Evolutionary conservation across 2,797 vertebrate species (phyloP), one percentile per base, ranked within the genome.

Genomic region (Salmo trutta): DNA sequence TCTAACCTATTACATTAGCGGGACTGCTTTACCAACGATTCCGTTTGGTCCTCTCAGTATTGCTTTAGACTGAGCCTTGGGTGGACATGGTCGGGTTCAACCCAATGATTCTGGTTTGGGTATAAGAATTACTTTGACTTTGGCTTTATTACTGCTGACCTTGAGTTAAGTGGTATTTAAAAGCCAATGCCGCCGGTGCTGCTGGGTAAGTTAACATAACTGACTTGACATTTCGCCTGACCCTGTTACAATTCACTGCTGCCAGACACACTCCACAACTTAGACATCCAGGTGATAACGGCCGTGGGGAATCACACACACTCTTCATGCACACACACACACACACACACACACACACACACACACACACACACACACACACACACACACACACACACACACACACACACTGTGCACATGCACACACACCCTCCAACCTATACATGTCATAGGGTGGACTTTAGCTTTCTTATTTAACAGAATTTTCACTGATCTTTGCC

Each of bases 141-240:
- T 70, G 67, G 16, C 24, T 53, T 54, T 68, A 66, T 77, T 75
- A 29, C 12, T 78, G 14, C 53, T 47, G 86, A 76, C 86, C 83
- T 89, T 90, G 67, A 47, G 41, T 12, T 47, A 10, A 75, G 64
- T 75, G 79, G 76, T 67, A 76, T 83, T 82, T 82, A 82, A 87
- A 91, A 86, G 86, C 84, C 77, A 81, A 67, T 79, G 73, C 84
- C 82, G 70, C 5, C 78, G 86, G 75, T 75, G 73, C 64, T 16
- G 29, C 31, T 68, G 41, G 41, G 54, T 41, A 29, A 54, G 52
- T 31, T 41, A 47, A 21, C n/a, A 65, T 8, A 54, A 24, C n/a
- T 24, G 64, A 41, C 3, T 16, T 74, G 29, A 52, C 65, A 70
- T 72, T 53, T 67, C 21, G 29, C 24, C 64, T 19, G 56, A 21